Percentiles rank a stretch among this genome's conserved stretches.
Conservation (phyloP, 2,113 vertebrate species). For the Cephalopholis sonnerati region DNA sequence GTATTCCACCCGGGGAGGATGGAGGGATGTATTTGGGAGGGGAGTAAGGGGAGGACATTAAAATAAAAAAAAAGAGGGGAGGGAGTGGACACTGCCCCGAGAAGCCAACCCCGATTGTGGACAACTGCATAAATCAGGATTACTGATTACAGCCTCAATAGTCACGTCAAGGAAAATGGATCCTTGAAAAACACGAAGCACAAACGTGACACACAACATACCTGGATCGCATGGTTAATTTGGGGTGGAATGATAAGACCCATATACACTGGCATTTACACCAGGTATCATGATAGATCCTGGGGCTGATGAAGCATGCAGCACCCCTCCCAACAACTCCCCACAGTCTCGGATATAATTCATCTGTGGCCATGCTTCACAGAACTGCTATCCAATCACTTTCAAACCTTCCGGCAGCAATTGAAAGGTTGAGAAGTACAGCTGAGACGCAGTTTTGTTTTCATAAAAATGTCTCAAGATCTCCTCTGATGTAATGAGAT, state of each 20-base stretch:
- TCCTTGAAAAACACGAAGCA: slow-evolving; percentile 2
- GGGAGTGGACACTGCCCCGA: slow-evolving; percentile 21
- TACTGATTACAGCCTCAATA: neutral
- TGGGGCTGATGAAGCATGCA: slow-evolving; percentile 21
- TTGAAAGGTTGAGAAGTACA: slow-evolving; percentile 19
- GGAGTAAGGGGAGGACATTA: neutral
- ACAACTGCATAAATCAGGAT: slow-evolving; percentile 41
- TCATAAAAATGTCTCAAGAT: slow-evolving; percentile 10
- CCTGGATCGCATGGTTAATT: neutral
- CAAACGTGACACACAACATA: neutral
- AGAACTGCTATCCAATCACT: slow-evolving; percentile 39
- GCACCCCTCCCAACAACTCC: slow-evolving; percentile 28
- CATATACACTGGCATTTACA: neutral
- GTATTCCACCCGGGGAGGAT: slow-evolving; percentile 52
- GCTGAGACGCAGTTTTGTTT: neutral
- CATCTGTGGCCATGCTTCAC: slow-evolving; percentile 50
- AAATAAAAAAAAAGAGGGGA: slow-evolving; percentile 7
- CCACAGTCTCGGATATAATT: slow-evolving; percentile 40
- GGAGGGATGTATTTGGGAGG: slow-evolving; percentile 8
- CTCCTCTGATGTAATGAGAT: slow-evolving; percentile 12
- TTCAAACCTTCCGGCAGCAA: slow-evolving; percentile 43
- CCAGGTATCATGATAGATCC: slow-evolving; percentile 39
- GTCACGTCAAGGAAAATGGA: neutral
- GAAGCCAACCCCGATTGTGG: neutral
- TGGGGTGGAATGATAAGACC: slow-evolving; percentile 4